Base-by-base conservation (phyloP, 2,797 vertebrate species). In the Danio tinwini region DNA sequence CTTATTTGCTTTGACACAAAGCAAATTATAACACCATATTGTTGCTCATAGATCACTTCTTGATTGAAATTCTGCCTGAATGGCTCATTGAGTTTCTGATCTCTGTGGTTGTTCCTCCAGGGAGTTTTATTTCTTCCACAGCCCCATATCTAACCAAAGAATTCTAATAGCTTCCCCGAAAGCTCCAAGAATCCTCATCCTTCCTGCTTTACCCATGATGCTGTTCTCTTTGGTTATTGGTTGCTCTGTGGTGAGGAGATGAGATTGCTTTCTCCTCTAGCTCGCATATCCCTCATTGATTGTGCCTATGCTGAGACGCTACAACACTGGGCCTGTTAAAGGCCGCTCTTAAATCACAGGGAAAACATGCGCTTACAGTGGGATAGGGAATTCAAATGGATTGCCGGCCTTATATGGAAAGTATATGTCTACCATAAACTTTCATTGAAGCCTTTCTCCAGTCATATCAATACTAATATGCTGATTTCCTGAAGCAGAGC, bases 381-480 rank as follows among this genome's bases (percentile, higher is more conserved):
- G 65, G 75, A 84, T 56, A 69, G 85, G 80, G 84, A 84, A 83
- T 88, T 85, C 76, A 82, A 69, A 90, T 78, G 56, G 83, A 89
- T 88, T 74, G 14, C 74, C 50, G 82, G 73, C 12, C 68, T 68
- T 49, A n/a, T 68, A 81, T 58, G 63, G 67, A 79, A 78, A 13
- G 67, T 78, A 74, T 74, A 68, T 73, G 80, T 78, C 65, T 47
- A 63, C 72, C 49, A 81, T 88, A 85, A 90, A 90, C 70, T 65
- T 75, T 74, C 7, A 45, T 77, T 79, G 70, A 76, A 83, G 84
- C 65, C 74, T 83, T 83, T 82, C 82, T 45, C 55, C 14, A 14
- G 39, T 63, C 6, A 14, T n/a, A 53, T 75, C 52, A 76, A 76
- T 69, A 47, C 78, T 75, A 2, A 19, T 37, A 42, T 73, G 9